Evolutionary conservation across 2,113 vertebrate species (phyloP), one percentile per base, ranked within the genome.

Genomic region (Synodontis membranacea): DNA sequence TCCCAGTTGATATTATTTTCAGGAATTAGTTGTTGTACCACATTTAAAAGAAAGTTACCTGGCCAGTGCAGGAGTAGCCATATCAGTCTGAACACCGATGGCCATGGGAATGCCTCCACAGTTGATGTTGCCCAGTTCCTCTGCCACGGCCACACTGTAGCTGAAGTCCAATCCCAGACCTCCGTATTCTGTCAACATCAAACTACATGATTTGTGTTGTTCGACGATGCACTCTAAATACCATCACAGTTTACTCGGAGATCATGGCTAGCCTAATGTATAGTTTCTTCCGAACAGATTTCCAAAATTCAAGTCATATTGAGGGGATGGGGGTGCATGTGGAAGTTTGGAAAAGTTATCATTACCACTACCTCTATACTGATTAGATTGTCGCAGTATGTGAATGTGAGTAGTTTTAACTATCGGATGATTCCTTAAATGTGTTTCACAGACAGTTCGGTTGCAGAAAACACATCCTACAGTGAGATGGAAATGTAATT

Each of bases 111-210:
- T 75, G 6, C 96, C 95, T 86, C 94, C 95, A 52, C 96, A 97
- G 80, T 15, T 92, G 88, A 97, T 96, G 91, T 86, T 90, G 31
- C 96, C 96, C 92, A 97, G 92, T 88, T 98, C 96, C 88, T 97
- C 96, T 39, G 96, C 91, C 90, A 97, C 93, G 1, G 97, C 96
- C 3, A 96, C 84, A 12, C 80, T 97, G 84, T 96, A 97, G 91
- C 96, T 97, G 92, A 94, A 97, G 94, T 97, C 96, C 42, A 98
- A 94, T 21, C 95, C 96, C 93, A 97, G 84, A 74, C 96, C 96
- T 0, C 96, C 96, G 91, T 96, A 97, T 76, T 97, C 97, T 98
- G 92, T 75, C 87, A 75, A 81, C 42, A 86, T 46, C 81, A 82
- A 84, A 81, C 56, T 75, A 75, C 21, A 5, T 19, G 4, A 50